Conservation (phyloP, 1,140 invertebrate genomes). For the Pogonomyrmex californicus region DNA sequence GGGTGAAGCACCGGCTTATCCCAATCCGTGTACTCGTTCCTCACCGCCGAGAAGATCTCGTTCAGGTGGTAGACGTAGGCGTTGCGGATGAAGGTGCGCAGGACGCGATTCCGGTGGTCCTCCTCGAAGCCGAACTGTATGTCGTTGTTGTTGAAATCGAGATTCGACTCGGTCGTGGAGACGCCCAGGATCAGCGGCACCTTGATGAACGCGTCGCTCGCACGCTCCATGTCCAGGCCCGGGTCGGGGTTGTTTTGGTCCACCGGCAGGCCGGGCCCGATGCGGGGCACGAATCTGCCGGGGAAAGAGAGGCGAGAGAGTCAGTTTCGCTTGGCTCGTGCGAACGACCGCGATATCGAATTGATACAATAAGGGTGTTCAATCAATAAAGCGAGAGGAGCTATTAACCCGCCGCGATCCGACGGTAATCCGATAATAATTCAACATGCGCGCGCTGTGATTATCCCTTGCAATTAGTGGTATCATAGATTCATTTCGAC, state of each 20-base stretch:
- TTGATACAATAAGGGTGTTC: conserved; percentile 30
- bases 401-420: conserved; percentile 36
- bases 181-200: conserved; percentile 91
- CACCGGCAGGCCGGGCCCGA: conserved; percentile 90
- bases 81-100: conserved; percentile 95
- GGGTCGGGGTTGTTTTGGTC: conserved; percentile 89
- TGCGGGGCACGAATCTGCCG: conserved; percentile 85
- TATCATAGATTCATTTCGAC: conserved; percentile 42
- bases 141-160: conserved; percentile 92
- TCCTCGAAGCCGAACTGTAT: conserved; percentile 93
- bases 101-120: conserved; percentile 91
- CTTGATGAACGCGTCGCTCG: conserved; percentile 90
- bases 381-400: conserved; percentile 29
- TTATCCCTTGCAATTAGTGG: conserved; percentile 22
- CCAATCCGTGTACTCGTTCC: conserved; percentile 98
- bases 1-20: conserved; percentile 94
- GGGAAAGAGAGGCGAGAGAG: conserved; percentile 26
- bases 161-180: conserved; percentile 92
- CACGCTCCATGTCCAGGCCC: conserved; percentile 89
- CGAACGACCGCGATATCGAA: background rate
- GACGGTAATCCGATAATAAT: conserved; percentile 54
- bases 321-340: background rate
- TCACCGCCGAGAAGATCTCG: conserved; percentile 96
- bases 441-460: background rate
- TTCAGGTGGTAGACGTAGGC: conserved; percentile 95